Base-by-base conservation (phyloP, 2,888 invertebrate genomes). In the Phasia obesa region DNA sequence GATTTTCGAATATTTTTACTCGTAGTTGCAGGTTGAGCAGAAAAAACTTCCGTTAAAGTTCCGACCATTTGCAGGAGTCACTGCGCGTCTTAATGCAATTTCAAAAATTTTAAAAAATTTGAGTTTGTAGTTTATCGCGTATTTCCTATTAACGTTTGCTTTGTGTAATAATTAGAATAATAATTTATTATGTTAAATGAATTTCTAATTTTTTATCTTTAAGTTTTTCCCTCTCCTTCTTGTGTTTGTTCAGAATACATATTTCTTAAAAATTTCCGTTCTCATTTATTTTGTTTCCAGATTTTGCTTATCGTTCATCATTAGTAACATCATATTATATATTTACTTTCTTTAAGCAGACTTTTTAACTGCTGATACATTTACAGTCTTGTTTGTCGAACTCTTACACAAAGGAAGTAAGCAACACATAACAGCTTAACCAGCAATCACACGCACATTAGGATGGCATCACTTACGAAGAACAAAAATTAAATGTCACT, bases 61-160 rank as follows among this genome's bases (percentile, higher is more conserved):
- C 67, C 73, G 53, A 74, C 67, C 60, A 79, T 67, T 79, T 79
- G 73, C 73, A 64, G 71, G 51, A 15, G 38, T 11, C 77, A 71
- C 71, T 71, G 51, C 49, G 65, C 15, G 38, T 2, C n/a, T n/a
- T 4, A 59, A 7, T 57, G 62, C 21, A 57, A 42, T 78, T 78
- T 51, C 9, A 71, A 65, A 27, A 27, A 42, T 19, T 19, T 15
- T 4, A 19, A n/a, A 27, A n/a, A 31, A 6, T 31, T 27, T 9
- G 27, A 4, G n/a, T n/a, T n/a, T n/a, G n/a, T n/a, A n/a, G n/a
- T n/a, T n/a, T n/a, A n/a, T n/a, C n/a, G n/a, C n/a, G n/a, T n/a
- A n/a, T n/a, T n/a, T n/a, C n/a, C n/a, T n/a, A n/a, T n/a, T n/a
- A n/a, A n/a, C n/a, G n/a, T n/a, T n/a, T n/a, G n/a, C n/a, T n/a